These are phyloP conservation scores for Mesocentrotus franciscanus DNA, from an alignment of 53 echinoderm and acorn worm species.

Conservation along the genomic window DNA sequence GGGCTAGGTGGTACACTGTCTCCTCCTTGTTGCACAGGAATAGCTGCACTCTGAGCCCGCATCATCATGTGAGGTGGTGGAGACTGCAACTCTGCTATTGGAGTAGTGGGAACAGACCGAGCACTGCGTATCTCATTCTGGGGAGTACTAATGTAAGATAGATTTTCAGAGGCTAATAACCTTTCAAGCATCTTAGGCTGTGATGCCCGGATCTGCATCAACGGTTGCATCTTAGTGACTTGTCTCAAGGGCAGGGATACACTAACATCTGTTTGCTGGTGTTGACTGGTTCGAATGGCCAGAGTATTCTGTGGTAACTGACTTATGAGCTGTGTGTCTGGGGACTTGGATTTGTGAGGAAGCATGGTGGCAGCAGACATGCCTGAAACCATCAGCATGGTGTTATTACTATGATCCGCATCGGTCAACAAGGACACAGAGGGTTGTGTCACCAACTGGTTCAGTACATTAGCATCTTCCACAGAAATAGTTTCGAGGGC, in stretches of 20 bases:
- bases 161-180: conserved; percentile 52
- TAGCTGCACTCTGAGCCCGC: conserved; percentile 72
- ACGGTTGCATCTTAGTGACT: background rate
- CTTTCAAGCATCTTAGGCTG: conserved; percentile 59
- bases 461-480: conserved; percentile 31
- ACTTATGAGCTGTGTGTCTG: background rate
- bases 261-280: background rate
- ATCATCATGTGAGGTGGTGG: conserved; percentile 62
- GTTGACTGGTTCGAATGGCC: background rate
- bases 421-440: conserved; percentile 60
- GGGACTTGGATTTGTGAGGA: conserved; percentile 66
- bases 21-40: conserved; percentile 67
- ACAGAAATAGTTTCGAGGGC: background rate
- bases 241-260: background rate
- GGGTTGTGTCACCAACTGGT: conserved; percentile 41
- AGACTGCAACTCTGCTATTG: conserved; percentile 58
- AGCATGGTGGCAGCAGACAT: conserved; percentile 79
- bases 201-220: background rate
- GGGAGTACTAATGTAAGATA: conserved; percentile 25
- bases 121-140: conserved; percentile 53
- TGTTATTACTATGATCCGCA: conserved; percentile 34
- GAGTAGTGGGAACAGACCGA: conserved; percentile 60
- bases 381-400: conserved; percentile 73
- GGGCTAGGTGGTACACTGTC: conserved; percentile 83
- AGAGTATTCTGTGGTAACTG: conserved; percentile 45